phyloP scores from a whole-genome alignment of 2,888 invertebrate species.

The Drepanosiphum platanoidis region DNA sequence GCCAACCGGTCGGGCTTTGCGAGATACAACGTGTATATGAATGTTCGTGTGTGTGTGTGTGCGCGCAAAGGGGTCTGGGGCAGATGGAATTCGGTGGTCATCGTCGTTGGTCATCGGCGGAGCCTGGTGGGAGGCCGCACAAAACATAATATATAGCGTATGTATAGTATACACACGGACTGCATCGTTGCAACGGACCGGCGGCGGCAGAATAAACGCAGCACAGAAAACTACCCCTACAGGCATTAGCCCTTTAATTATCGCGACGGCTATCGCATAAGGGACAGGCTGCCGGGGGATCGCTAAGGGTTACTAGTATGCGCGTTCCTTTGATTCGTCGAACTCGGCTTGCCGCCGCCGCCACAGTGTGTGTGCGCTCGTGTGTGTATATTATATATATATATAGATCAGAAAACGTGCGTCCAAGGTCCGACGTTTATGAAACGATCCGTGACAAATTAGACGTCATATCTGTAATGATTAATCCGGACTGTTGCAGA shows the following conservation, averaged over 20 bases:
- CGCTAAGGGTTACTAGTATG: background rate
- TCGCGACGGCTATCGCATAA: slow-evolving; percentile 20
- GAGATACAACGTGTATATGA: background rate
- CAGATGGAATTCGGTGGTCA: slow-evolving; percentile 62
- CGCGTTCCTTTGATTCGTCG: slow-evolving; percentile 49
- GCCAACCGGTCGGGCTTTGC: slow-evolving; percentile 51
- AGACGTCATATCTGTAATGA: background rate
- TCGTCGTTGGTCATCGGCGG: slow-evolving; percentile 49
- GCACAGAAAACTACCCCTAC: slow-evolving; percentile 22
- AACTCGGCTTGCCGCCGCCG: background rate
- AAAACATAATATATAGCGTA: background rate
- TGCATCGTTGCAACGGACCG: background rate
- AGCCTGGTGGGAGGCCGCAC: slow-evolving; percentile 44
- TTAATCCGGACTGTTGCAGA: background rate
- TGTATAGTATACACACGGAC: background rate
- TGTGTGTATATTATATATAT: no score
- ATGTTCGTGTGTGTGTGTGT: background rate
- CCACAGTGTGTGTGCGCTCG: background rate
- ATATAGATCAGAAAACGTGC: background rate
- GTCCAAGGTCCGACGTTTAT: slow-evolving; percentile 8
- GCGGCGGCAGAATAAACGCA: slow-evolving; percentile 9
- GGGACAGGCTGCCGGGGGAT: slow-evolving; percentile 12
- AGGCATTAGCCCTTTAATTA: slow-evolving; percentile 59
- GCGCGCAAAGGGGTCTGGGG: slow-evolving; percentile 8
- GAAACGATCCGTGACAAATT: slow-evolving; percentile 42